These are phyloP conservation scores for Steinernema khuongi DNA, from an alignment of 1,140 invertebrate species.

Conservation along the genomic window DNA sequence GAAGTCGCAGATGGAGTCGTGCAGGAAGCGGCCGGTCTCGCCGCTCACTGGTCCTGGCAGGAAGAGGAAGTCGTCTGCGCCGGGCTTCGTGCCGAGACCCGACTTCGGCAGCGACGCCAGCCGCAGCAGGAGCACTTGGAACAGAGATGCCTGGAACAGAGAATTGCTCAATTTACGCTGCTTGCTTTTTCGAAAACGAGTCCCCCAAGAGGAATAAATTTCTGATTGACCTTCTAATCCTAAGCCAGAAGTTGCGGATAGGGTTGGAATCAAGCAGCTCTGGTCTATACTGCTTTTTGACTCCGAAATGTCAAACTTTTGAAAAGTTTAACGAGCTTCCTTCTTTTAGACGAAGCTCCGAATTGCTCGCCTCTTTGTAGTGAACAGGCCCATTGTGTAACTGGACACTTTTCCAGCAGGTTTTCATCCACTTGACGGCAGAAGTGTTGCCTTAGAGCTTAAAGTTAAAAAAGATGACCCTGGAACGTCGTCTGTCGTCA, in stretches of 20 bases:
- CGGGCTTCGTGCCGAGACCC: slow-evolving; percentile 75
- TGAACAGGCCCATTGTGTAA: too few species aligned
- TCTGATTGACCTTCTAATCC: too few species aligned
- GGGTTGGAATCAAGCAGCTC: too few species aligned
- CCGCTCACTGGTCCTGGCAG: slow-evolving; percentile 66
- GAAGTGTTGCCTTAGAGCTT: neutral
- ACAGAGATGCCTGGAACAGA: slow-evolving; percentile 68
- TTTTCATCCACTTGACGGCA: slow-evolving; percentile 22
- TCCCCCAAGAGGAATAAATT: slow-evolving; percentile 37
- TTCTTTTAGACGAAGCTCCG: too few species aligned
- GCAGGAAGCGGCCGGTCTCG: slow-evolving; percentile 80
- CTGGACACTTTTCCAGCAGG: too few species aligned
- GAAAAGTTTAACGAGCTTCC: too few species aligned
- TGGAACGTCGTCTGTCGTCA: neutral
- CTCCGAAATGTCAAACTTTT: too few species aligned
- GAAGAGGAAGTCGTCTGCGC: slow-evolving; percentile 71
- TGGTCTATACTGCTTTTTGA: too few species aligned
- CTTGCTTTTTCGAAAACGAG: slow-evolving; percentile 28
- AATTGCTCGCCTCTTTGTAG: too few species aligned
- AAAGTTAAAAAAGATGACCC: neutral
- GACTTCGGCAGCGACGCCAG: slow-evolving; percentile 84
- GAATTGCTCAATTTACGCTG: slow-evolving; percentile 32
- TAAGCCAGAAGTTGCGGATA: too few species aligned
- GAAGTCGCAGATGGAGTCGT: slow-evolving; percentile 95
- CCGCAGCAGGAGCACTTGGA: slow-evolving; percentile 83